Percentiles rank a stretch among this genome's conserved stretches.
Evolutionary conservation across 2,888 invertebrate species (phyloP).

Genomic region (Congeria kusceri): DNA sequence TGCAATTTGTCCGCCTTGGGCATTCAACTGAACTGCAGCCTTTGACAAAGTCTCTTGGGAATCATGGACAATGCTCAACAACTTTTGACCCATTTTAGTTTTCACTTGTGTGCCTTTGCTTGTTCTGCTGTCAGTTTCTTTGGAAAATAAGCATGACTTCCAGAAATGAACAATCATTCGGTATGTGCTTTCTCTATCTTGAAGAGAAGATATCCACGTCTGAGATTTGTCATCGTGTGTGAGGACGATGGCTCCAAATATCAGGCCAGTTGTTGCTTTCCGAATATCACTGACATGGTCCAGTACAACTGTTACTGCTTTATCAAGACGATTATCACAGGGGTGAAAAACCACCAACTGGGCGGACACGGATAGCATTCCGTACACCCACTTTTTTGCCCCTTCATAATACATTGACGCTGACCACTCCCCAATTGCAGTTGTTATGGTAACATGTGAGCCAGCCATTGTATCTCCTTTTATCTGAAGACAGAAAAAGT

Average conservation of each 20-base stretch:
- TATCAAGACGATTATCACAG: constrained; percentile 13
- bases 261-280: constrained; percentile 72
- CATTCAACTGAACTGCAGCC: constrained; percentile 68
- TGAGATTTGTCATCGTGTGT: constrained; percentile 55
- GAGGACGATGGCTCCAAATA: constrained; percentile 74
- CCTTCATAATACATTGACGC: constrained; percentile 66
- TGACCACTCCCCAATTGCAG: constrained; percentile 57
- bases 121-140: background rate
- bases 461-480: constrained; percentile 13
- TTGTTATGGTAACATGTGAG: constrained; percentile 33
- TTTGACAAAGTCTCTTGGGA: constrained; percentile 72
- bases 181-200: constrained; percentile 68
- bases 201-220: constrained; percentile 77
- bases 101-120: background rate
- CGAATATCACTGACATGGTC: constrained; percentile 67
- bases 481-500: background rate
- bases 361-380: constrained; percentile 59
- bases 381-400: constrained; percentile 69
- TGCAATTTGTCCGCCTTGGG: constrained; percentile 75
- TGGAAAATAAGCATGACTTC: constrained; percentile 47
- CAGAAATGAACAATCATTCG: constrained; percentile 72
- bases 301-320: constrained; percentile 52
- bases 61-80: constrained; percentile 72
- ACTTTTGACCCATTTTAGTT: constrained; percentile 70
- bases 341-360: constrained; percentile 59